Evolutionary conservation across 2,113 vertebrate genomes (phyloP).

Genomic region (human): GRCh38 chr4:81221001-81221500

Average conservation of each 20-base stretch:
- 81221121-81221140: not conserved
- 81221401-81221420: not conserved
- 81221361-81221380: not conserved
- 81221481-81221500: conserved; percentile 17
- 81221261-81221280: not conserved
- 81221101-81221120: too few species aligned
- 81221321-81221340: not conserved
- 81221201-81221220: not conserved
- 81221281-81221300: not conserved
- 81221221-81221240: not conserved
- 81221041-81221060: not conserved
- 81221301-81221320: not conserved
- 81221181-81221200: not conserved
- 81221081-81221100: not conserved
- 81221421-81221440: conserved; percentile 33
- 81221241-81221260: not conserved
- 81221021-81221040: not conserved
- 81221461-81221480: conserved; percentile 23
- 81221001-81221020: not conserved
- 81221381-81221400: not conserved
- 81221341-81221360: not conserved
- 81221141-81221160: not conserved
- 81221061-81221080: not conserved
- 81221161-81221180: not conserved
- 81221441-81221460: conserved; percentile 35